A percentile compares a stretch with the other conserved stretches of the same genome.
Evolutionary conservation across 92 coral and sea anemone species (phyloP).

Genomic region (Metridium senile): DNA sequence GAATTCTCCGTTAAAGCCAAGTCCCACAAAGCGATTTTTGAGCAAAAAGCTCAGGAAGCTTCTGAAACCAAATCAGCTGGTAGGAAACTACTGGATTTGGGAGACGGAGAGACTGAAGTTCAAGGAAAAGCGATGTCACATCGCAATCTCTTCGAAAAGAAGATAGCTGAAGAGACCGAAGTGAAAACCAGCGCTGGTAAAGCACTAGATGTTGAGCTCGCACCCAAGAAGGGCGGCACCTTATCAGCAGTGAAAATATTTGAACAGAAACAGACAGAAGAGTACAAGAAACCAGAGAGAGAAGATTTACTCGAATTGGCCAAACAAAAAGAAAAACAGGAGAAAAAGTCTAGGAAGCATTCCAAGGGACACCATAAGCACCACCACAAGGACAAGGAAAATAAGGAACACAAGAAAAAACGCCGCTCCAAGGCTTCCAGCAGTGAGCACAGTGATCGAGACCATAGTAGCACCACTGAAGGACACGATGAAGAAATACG

Average conservation of each 20-base stretch:
- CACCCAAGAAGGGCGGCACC: slow-evolving; percentile 52
- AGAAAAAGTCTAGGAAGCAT: slow-evolving; percentile 27
- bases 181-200: slow-evolving; percentile 45
- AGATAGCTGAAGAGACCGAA: slow-evolving; percentile 70
- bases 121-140: slow-evolving; percentile 72
- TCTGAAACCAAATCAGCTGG: slow-evolving; percentile 47
- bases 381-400: slow-evolving; percentile 14
- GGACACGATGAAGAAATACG: slow-evolving; percentile 24
- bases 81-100: slow-evolving; percentile 56
- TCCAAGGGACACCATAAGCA: slow-evolving; percentile 18
- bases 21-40: slow-evolving; percentile 62
- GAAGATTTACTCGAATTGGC: slow-evolving; percentile 30
- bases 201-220: slow-evolving; percentile 55
- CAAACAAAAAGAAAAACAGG: slow-evolving; percentile 22
- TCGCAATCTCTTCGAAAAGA: slow-evolving; percentile 75
- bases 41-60: slow-evolving; percentile 63
- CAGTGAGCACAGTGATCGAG: slow-evolving; percentile 30
- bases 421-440: slow-evolving; percentile 19
- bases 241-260: slow-evolving; percentile 43
- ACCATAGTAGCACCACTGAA: slow-evolving; percentile 16
- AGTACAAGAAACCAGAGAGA: slow-evolving; percentile 31
- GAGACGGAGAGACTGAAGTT: slow-evolving; percentile 41
- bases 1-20: slow-evolving; percentile 65
- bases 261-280: slow-evolving; percentile 55
- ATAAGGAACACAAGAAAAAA: slow-evolving; percentile 38